Conservation (phyloP, 2,113 vertebrate species). For the Antigone vipio region DNA sequence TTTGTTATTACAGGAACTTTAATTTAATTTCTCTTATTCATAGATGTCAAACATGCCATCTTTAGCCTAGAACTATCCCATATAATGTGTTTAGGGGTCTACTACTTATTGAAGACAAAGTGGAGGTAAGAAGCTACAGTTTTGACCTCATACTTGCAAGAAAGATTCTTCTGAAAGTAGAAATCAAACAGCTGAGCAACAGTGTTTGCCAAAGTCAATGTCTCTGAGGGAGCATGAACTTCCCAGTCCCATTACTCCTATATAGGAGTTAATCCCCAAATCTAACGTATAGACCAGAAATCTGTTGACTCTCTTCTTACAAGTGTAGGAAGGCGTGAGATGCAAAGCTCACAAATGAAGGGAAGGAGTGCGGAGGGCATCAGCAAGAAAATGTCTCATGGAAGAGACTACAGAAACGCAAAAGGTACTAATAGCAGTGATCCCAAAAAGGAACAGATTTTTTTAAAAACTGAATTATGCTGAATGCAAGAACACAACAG, state of each 20-base stretch:
- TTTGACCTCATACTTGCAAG: not conserved
- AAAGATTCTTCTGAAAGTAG: not conserved
- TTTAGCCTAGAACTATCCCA: not conserved
- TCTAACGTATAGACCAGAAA: not conserved
- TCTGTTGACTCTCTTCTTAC: not conserved
- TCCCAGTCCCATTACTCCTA: not conserved
- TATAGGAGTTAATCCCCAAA: not conserved
- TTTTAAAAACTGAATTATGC: not conserved
- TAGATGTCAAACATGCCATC: not conserved
- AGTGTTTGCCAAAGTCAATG: not conserved
- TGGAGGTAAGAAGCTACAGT: not conserved
- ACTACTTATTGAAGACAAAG: not conserved
- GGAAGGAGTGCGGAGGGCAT: not conserved
- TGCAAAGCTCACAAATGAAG: not conserved
- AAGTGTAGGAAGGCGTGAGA: not conserved
- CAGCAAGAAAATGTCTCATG: not conserved
- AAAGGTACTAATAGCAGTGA: not conserved
- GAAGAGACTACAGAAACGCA: not conserved
- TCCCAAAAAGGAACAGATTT: not conserved
- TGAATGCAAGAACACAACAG: not conserved
- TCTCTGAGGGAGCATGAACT: not conserved
- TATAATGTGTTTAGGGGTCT: not conserved
- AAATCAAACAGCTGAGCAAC: not conserved
- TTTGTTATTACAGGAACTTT: slow-evolving; percentile 18
- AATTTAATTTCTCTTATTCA: not conserved